Conservation (phyloP, 2,797 vertebrate species). For the Lepus townsendii region DNA sequence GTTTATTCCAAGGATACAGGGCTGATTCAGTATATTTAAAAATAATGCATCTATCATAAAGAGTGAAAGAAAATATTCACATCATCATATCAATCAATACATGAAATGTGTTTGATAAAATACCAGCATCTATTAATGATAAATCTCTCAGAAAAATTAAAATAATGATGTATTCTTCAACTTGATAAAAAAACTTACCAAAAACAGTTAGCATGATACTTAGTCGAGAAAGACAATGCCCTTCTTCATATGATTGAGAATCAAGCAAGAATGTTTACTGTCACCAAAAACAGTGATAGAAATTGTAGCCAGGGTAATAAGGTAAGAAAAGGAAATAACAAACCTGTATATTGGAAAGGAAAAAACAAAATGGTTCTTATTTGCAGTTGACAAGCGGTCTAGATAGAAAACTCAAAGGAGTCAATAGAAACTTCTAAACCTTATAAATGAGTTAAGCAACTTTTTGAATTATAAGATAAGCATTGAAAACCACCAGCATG, state of each 20-base stretch:
- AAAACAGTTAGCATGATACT: background rate
- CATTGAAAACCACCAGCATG: background rate
- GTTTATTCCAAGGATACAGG: background rate
- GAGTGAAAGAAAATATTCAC: background rate
- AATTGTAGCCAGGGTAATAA: background rate
- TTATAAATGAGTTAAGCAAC: background rate
- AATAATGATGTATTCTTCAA: background rate
- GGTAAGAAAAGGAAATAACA: background rate
- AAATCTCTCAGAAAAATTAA: background rate
- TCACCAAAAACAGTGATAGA: background rate
- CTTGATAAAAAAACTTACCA: background rate
- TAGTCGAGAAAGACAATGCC: background rate
- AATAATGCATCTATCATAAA: background rate
- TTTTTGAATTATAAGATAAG: background rate
- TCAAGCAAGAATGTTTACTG: background rate
- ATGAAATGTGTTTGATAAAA: constrained; percentile 14
- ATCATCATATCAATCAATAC: background rate
- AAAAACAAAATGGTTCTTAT: background rate
- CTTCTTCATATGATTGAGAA: background rate
- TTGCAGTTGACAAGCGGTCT: background rate
- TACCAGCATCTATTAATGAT: background rate
- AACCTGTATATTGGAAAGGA: background rate
- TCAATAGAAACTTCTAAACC: background rate
- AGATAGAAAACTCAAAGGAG: background rate
- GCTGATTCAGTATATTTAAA: background rate